Base-by-base conservation (phyloP, 1,140 invertebrate genomes). In the Drosophila mayri region DNA sequence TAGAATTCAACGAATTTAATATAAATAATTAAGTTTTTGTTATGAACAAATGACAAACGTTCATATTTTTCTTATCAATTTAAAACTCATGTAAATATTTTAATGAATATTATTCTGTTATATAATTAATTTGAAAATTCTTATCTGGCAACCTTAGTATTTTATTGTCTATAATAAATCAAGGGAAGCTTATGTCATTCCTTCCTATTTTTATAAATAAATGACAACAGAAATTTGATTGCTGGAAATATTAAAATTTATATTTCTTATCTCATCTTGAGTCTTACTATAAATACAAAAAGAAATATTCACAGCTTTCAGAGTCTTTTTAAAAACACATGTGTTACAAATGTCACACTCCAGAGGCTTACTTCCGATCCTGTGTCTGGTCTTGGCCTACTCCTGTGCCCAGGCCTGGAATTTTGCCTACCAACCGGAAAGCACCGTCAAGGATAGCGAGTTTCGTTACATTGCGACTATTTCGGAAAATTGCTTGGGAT, bases 401-500 rank as follows among this genome's bases (percentile, higher is more conserved):
- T 54, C 32, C 32, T 16, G 14, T 22, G 20, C 5, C 8, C 32
- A 16, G 32, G 32, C 50, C 8, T 16, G 32, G 32, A 10, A 37
- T 10, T 37, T n/a, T n/a, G n/a, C n/a, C n/a, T n/a, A n/a, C n/a
- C n/a, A n/a, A n/a, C n/a, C n/a, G n/a, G n/a, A n/a, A n/a, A n/a
- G n/a, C n/a, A n/a, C n/a, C n/a, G n/a, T n/a, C n/a, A n/a, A n/a
- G n/a, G n/a, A n/a, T n/a, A n/a, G n/a, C n/a, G n/a, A n/a, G n/a
- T n/a, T n/a, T n/a, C n/a, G n/a, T n/a, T n/a, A n/a, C n/a, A n/a
- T n/a, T 14, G 32, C 37, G 14, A 0, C 7, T 14, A 32, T 52
- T 4, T 0, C 0, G 0, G n/a, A 14, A 1, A 9, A 0, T 1
- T 54, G 50, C 32, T 0, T 7, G 0, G 0, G 0, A 8, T 0